Conservation (phyloP, 2,113 vertebrate species). For the Gallinago paraguaiae region DNA sequence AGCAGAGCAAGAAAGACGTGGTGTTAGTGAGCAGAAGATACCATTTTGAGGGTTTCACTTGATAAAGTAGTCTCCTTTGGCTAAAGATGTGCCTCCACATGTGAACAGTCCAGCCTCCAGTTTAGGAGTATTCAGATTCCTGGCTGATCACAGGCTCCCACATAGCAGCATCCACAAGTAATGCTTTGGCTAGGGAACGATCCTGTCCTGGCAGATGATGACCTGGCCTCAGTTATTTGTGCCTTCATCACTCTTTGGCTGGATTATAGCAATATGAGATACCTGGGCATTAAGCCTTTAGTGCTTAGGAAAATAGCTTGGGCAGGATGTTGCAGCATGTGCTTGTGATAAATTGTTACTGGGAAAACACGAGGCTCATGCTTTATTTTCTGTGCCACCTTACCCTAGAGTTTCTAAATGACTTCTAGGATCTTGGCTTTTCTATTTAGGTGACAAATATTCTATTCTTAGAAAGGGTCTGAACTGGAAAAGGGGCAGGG, state of each 20-base stretch:
- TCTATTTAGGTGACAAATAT: neutral
- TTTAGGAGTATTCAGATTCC: neutral
- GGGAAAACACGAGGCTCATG: neutral
- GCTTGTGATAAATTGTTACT: neutral
- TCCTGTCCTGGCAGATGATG: constrained; percentile 10
- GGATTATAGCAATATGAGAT: constrained; percentile 38
- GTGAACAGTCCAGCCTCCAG: neutral
- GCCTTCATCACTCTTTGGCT: constrained; percentile 54
- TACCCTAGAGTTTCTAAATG: neutral
- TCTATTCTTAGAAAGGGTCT: neutral
- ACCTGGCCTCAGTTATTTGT: neutral
- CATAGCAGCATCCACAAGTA: constrained; percentile 47
- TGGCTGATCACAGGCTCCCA: neutral
- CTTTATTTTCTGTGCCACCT: neutral
- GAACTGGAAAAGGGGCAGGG: neutral
- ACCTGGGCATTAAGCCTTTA: constrained; percentile 47
- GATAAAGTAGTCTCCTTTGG: neutral
- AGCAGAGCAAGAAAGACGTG: neutral
- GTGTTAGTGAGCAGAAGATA: neutral
- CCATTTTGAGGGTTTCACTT: neutral
- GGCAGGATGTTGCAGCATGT: constrained; percentile 13
- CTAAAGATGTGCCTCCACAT: neutral
- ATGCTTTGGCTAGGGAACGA: constrained; percentile 26
- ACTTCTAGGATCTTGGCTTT: neutral
- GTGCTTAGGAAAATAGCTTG: constrained; percentile 2